Evolutionary conservation across 2,888 invertebrate species (phyloP), one percentile per base, ranked within the genome.

Genomic region (Neoascia interrupta): DNA sequence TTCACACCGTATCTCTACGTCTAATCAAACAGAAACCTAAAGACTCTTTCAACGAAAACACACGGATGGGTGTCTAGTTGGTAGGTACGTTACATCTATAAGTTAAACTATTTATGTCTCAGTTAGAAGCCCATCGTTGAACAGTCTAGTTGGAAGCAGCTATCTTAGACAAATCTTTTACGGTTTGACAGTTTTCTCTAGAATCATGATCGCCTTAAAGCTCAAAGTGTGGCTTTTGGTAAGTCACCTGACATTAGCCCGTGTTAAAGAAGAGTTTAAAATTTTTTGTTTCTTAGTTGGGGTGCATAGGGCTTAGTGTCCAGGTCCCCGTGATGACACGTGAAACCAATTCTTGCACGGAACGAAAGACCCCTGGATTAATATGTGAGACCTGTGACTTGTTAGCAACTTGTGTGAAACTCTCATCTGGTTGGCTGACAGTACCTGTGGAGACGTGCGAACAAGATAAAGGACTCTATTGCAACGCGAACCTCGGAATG

Each of bases 371-470:
- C 6, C 83, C 86, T 0, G 88, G 88, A 1, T 81, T 86, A 18
- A 88, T 88, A 23, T 88, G 88, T 45, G 87, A 88, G 16, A 87
- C 87, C 2, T 88, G 88, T 53, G 86, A 87, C 18, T 73, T 88
- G 13, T 69, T 88, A 31, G 86, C 88, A 28, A 88, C 87, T 6
- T 88, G 88, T 73, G 85, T 88, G 0, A 84, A 84, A 26, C 85
- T 87, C 26, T 85, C 86, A 10, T 84, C 84, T 13, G 86, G 86
- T 10, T 88, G 89, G 87, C 83, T 87, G 0, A 88, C 87, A 18
- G 86, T 88, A 31, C 88, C 88, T 0, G 87, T 88, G 1, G 88
- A 88, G 36, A 85, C 86, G 0, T 88, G 88, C 56, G 87, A 88
- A 73, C 84, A 84, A 5, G 85, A 85, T 23, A 85, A 84, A 5